phyloP scores from a whole-genome alignment of 2,888 invertebrate species.

The Scelioninae gen. 2 region DNA sequence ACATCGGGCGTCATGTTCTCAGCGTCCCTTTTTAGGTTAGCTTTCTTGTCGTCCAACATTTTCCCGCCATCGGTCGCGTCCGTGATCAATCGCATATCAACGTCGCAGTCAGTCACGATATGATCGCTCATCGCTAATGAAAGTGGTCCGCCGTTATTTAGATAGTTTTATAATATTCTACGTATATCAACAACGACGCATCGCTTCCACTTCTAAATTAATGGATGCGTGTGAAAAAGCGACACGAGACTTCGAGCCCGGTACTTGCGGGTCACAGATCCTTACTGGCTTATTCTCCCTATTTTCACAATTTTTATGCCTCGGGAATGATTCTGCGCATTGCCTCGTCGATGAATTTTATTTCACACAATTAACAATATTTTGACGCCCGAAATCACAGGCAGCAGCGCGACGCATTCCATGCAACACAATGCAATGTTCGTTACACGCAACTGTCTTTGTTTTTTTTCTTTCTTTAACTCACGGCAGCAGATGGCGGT shows the following conservation, averaged over 20 bases:
- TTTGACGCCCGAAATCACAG: neutral
- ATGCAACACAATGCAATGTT: conserved; percentile 5
- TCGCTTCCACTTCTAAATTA: conserved; percentile 21
- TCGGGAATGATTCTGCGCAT: neutral
- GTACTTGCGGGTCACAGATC: neutral
- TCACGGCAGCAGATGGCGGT: neutral
- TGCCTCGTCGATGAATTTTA: neutral
- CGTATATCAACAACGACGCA: conserved; percentile 39
- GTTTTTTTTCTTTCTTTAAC: neutral
- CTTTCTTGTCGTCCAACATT: conserved; percentile 44
- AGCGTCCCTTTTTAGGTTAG: conserved; percentile 58
- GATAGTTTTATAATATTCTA: neutral
- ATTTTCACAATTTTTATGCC: neutral
- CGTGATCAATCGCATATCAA: conserved; percentile 7
- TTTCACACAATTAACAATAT: neutral
- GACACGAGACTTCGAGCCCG: neutral
- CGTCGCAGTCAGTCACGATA: conserved; percentile 6
- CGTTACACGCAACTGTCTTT: neutral
- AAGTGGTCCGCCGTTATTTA: neutral
- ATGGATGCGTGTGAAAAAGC: conserved; percentile 19
- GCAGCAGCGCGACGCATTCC: neutral
- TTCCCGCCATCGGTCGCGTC: conserved; percentile 57
- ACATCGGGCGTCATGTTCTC: conserved; percentile 39
- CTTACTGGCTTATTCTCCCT: neutral
- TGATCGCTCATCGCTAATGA: conserved; percentile 12